Evolutionary conservation across 2,113 vertebrate species (phyloP).

Genomic region (Pseudopodoces humilis): DNA sequence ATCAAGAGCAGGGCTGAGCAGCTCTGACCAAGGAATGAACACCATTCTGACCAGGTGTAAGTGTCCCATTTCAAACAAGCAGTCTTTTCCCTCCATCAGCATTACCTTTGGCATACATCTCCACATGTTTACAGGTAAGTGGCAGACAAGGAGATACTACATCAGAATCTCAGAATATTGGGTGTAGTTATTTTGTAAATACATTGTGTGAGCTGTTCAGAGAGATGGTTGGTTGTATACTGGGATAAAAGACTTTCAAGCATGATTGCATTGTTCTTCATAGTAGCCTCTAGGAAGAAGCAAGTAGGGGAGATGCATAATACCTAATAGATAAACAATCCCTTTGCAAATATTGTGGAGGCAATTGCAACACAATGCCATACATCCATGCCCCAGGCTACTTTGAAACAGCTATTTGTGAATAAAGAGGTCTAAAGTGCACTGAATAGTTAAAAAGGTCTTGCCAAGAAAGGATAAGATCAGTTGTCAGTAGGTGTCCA

Average conservation of each 20-base stretch:
- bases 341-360: slow-evolving; percentile 28
- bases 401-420: not conserved
- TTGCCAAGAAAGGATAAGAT: not conserved
- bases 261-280: not conserved
- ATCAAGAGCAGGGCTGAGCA: not conserved
- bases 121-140: not conserved
- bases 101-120: not conserved
- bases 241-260: not conserved
- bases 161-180: not conserved
- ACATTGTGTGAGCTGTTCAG: not conserved
- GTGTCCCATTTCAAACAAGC: not conserved
- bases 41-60: fast-evolving
- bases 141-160: not conserved
- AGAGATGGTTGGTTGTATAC: not conserved
- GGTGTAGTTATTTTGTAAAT: not conserved
- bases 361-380: slow-evolving; percentile 10
- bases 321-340: slow-evolving; percentile 19
- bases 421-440: slow-evolving; percentile 19
- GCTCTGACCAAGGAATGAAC: not conserved
- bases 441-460: not conserved
- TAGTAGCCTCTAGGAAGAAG: not conserved
- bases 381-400: not conserved
- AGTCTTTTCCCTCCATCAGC: not conserved
- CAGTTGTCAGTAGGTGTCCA: slow-evolving; percentile 13
- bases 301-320: not conserved